Conservation (phyloP, 2,888 invertebrate genomes). For the Helleia helle region DNA sequence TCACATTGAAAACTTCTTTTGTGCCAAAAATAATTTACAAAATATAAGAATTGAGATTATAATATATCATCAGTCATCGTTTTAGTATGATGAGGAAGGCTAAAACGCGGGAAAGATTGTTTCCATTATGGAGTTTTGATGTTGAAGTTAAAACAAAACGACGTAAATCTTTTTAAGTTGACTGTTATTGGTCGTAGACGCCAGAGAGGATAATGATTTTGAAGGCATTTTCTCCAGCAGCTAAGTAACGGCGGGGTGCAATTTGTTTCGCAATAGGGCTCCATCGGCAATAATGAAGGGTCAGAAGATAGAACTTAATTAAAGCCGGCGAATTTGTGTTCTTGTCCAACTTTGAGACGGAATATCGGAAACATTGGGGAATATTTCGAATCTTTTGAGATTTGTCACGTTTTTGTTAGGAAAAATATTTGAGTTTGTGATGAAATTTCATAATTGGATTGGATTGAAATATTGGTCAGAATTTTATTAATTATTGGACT, state of each 20-base stretch:
- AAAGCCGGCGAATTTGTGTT: conserved; percentile 53
- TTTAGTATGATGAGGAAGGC: not conserved
- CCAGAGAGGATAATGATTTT: conserved; percentile 23
- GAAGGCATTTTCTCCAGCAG: conserved; percentile 22
- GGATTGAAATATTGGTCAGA: too few species aligned
- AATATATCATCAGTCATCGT: too few species aligned
- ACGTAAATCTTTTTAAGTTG: conserved; percentile 1
- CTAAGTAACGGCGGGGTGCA: conserved; percentile 39
- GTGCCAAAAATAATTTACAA: too few species aligned
- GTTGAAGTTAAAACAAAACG: conserved; percentile 4
- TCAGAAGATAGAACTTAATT: conserved; percentile 63
- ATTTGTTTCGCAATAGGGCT: conserved; percentile 60
- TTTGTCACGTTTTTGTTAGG: not conserved
- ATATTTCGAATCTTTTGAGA: not conserved
- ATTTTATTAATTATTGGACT: too few species aligned
- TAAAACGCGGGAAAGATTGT: not conserved
- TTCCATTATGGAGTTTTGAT: not conserved
- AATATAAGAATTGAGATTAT: too few species aligned
- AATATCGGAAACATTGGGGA: conserved; percentile 1
- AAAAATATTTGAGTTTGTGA: not conserved
- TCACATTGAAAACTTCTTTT: too few species aligned
- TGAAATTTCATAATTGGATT: not conserved
- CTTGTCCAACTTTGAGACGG: conserved; percentile 14
- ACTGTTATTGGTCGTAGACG: conserved; percentile 9
- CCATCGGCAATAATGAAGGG: conserved; percentile 64